These are phyloP conservation scores for Xestoiulus laeticollis DNA, from an alignment of 2,888 invertebrate genomes.

Conservation along the genomic window DNA sequence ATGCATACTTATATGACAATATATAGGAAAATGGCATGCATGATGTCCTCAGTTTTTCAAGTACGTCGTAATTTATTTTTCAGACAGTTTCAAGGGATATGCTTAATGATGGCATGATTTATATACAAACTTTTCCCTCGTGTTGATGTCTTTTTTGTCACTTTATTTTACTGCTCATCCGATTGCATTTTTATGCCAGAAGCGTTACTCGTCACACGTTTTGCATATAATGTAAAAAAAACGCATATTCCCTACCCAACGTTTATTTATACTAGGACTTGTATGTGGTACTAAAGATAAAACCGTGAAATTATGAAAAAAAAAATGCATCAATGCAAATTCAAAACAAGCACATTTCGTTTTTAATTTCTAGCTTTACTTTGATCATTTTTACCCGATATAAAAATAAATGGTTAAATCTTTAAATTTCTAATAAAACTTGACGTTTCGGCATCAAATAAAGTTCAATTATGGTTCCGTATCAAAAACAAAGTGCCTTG, in stretches of 20 bases:
- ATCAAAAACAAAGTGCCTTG: background rate
- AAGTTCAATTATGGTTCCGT: too few species aligned
- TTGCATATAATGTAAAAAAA: background rate
- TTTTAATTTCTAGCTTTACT: too few species aligned
- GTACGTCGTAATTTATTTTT: slow-evolving; percentile 45
- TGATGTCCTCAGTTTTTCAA: background rate
- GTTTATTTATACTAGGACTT: background rate
- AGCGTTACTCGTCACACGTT: background rate
- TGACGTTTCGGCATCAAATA: too few species aligned
- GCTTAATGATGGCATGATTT: slow-evolving; percentile 39
- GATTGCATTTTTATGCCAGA: background rate
- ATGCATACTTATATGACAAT: background rate
- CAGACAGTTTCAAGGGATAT: slow-evolving; percentile 46
- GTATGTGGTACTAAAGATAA: background rate
- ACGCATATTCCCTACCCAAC: background rate
- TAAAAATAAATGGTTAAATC: too few species aligned
- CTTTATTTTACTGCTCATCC: background rate
- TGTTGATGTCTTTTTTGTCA: slow-evolving; percentile 15
- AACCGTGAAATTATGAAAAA: background rate
- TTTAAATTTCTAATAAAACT: too few species aligned
- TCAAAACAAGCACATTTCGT: background rate
- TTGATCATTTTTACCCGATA: too few species aligned
- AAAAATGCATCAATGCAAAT: background rate
- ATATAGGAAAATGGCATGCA: background rate
- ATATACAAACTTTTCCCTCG: background rate